These are phyloP conservation scores for Anoplius nigerrimus DNA, from an alignment of 2,888 invertebrate genomes.

Conservation along the genomic window DNA sequence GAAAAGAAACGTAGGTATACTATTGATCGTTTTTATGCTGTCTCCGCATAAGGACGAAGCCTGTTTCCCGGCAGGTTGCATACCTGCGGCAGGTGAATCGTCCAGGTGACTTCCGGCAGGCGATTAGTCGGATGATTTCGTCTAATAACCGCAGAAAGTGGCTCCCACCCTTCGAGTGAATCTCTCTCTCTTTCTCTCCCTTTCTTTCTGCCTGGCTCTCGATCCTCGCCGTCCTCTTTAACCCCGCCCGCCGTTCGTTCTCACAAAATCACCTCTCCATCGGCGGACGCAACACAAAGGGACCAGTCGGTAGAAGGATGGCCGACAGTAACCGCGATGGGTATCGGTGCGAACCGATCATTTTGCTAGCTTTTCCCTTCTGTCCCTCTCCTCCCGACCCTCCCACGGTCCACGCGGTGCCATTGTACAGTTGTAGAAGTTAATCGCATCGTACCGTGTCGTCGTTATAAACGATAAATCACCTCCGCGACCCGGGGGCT, in stretches of 20 bases:
- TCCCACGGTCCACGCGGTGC: background rate
- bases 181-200: background rate
- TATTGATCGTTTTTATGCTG: too few species aligned
- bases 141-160: conserved; percentile 33
- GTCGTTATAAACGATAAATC: conserved; percentile 46
- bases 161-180: background rate
- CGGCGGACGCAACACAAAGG: background rate
- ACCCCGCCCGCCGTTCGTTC: background rate
- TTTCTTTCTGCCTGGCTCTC: background rate
- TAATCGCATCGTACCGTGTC: conserved; percentile 31
- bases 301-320: too few species aligned
- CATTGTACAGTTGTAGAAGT: conserved; percentile 37
- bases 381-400: conserved; percentile 1
- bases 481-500: conserved; percentile 9
- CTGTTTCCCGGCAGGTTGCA: conserved; percentile 16
- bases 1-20: too few species aligned
- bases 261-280: background rate
- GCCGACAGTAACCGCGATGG: background rate
- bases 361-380: conserved; percentile 3
- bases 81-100: conserved; percentile 45
- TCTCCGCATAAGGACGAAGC: too few species aligned
- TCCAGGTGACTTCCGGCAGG: conserved; percentile 46
- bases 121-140: conserved; percentile 50
- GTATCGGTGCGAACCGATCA: conserved; percentile 10
- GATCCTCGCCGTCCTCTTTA: background rate